These are phyloP conservation scores for Eulemur albifrons DNA, from an alignment of 2,797 vertebrate species.

Conservation along the genomic window DNA sequence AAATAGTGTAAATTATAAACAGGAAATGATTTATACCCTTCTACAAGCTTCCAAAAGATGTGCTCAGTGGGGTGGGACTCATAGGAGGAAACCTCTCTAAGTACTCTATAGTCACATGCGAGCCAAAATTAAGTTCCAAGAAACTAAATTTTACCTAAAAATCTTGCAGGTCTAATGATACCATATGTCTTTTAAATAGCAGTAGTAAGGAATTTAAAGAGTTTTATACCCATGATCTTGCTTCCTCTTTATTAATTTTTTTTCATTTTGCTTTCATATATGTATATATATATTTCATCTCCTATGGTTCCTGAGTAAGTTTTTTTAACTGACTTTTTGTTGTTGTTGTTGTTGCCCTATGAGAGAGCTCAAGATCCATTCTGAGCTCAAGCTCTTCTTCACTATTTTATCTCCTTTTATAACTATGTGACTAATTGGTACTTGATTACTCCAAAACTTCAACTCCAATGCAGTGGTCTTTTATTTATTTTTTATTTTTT, in stretches of 20 bases:
- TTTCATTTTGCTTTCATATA: background rate
- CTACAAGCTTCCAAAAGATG: background rate
- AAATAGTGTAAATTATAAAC: rapidly evolving
- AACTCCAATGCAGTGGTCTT: background rate
- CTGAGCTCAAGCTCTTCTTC: background rate
- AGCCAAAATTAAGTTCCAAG: background rate
- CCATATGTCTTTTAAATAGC: background rate
- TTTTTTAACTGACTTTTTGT: background rate
- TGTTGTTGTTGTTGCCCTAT: background rate
- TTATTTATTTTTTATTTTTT: background rate
- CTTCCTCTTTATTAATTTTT: background rate
- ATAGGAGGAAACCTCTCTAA: background rate
- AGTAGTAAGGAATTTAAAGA: background rate
- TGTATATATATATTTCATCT: background rate
- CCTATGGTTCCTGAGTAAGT: background rate
- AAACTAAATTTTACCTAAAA: background rate
- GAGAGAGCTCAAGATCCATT: background rate
- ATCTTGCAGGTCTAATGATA: background rate
- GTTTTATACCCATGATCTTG: background rate
- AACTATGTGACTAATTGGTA: background rate
- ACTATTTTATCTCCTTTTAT: background rate
- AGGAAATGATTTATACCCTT: background rate
- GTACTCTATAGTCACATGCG: background rate
- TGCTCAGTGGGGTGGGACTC: background rate
- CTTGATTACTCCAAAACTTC: background rate